Conservation (phyloP, 2,113 vertebrate genomes). For the Hystrix cristata region DNA sequence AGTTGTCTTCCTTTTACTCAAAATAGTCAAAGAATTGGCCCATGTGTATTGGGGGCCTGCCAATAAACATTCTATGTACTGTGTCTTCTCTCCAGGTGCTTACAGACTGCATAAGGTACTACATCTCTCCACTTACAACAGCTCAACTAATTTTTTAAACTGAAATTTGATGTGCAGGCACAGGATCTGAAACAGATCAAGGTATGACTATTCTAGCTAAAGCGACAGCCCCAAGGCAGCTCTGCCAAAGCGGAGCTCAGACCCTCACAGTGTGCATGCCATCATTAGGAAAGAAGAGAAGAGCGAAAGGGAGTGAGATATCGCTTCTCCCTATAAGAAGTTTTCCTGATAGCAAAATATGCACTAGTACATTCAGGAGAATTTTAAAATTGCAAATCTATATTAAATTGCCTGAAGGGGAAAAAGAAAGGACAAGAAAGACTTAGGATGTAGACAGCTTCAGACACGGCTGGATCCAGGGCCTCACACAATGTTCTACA, state of each 20-base stretch:
- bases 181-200: neutral
- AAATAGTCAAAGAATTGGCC: neutral
- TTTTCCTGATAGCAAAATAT: neutral
- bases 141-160: neutral
- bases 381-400: neutral
- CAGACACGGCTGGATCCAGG: neutral
- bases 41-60: neutral
- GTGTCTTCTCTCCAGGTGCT: neutral
- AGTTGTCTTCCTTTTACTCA: neutral
- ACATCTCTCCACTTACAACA: neutral
- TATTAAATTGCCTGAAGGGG: neutral
- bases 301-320: neutral
- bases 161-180: neutral
- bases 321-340: neutral
- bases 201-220: neutral
- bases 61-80: accelerated
- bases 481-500: accelerated
- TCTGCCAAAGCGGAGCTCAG: neutral
- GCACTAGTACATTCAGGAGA: neutral
- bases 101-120: neutral
- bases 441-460: neutral
- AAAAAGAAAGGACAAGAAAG: neutral
- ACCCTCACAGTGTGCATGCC: no score
- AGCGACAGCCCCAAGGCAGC: neutral
- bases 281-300: neutral